phyloP scores from a whole-genome alignment of 2,888 invertebrate species.

The Nysson spinosus region DNA sequence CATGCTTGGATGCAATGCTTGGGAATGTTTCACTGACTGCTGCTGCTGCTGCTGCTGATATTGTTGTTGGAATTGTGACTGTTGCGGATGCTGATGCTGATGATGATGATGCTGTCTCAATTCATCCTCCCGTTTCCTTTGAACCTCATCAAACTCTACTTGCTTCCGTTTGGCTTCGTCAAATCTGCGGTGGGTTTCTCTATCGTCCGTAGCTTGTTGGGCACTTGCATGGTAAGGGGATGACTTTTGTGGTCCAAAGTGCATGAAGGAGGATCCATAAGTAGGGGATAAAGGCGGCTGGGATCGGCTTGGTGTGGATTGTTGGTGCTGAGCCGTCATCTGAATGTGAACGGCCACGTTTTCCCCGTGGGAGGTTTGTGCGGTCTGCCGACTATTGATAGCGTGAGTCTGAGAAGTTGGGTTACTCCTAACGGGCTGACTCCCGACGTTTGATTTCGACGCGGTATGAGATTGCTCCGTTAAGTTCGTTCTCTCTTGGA shows the following conservation, averaged over 20 bases:
- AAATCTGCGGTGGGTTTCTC: constrained; percentile 78
- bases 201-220: constrained; percentile 73
- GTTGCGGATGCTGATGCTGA: constrained; percentile 67
- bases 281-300: constrained; percentile 56
- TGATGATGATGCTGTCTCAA: constrained; percentile 74
- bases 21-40: constrained; percentile 62
- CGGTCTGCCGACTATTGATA: constrained; percentile 2
- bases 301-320: constrained; percentile 27
- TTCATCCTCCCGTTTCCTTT: constrained; percentile 78
- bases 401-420: constrained; percentile 68
- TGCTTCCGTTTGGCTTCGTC: constrained; percentile 80
- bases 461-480: constrained; percentile 62
- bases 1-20: constrained; percentile 70
- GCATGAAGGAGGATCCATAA: constrained; percentile 48
- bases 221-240: constrained; percentile 40
- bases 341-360: too few relatives aligned
- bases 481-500: constrained; percentile 68
- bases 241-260: constrained; percentile 63
- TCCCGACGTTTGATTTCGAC: constrained; percentile 60
- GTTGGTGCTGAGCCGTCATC: constrained; percentile 38
- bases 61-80: constrained; percentile 64
- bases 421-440: constrained; percentile 68
- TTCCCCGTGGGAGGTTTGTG: constrained; percentile 33
- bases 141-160: constrained; percentile 79
- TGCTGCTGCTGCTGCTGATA: constrained; percentile 68